Conservation (phyloP, 1,140 invertebrate species). For the Ceratitis capitata region DNA sequence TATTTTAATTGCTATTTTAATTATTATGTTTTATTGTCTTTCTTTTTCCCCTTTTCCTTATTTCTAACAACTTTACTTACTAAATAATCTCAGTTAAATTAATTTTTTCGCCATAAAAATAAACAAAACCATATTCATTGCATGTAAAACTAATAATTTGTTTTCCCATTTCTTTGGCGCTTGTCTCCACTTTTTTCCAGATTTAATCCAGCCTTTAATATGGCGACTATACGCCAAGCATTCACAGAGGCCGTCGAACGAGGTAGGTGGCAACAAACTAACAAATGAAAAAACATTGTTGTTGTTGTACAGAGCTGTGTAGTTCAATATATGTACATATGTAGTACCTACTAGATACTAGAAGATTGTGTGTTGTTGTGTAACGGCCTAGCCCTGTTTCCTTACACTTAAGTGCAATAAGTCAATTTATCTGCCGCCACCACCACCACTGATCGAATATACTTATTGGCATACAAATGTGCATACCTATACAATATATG, state of each 20-base stretch:
- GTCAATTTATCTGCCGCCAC: background rate
- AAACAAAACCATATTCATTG: background rate
- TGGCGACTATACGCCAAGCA: constrained; percentile 91
- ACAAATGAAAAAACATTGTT: background rate
- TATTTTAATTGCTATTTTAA: background rate
- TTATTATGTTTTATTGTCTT: background rate
- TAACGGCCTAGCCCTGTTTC: background rate
- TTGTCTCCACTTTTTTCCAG: constrained; percentile 66
- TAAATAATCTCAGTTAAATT: too few relatives aligned
- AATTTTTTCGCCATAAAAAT: background rate
- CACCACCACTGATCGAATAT: background rate
- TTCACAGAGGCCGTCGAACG: constrained; percentile 92
- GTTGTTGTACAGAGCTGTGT: background rate
- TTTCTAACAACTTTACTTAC: too few relatives aligned
- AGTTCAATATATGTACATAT: background rate
- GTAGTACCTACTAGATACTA: background rate
- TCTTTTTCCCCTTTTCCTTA: too few relatives aligned
- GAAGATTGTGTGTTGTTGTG: background rate
- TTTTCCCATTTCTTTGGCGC: background rate
- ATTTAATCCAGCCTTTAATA: constrained; percentile 90
- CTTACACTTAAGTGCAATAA: background rate
- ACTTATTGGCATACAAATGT: background rate
- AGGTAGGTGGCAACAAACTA: constrained; percentile 70
- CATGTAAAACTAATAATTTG: constrained; percentile 21
- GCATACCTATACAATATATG: background rate